A percentile compares a stretch with the other conserved stretches of the same genome.
These are phyloP conservation scores for Hoplias malabaricus DNA, from an alignment of 2,113 vertebrate genomes.

Conservation along the genomic window DNA sequence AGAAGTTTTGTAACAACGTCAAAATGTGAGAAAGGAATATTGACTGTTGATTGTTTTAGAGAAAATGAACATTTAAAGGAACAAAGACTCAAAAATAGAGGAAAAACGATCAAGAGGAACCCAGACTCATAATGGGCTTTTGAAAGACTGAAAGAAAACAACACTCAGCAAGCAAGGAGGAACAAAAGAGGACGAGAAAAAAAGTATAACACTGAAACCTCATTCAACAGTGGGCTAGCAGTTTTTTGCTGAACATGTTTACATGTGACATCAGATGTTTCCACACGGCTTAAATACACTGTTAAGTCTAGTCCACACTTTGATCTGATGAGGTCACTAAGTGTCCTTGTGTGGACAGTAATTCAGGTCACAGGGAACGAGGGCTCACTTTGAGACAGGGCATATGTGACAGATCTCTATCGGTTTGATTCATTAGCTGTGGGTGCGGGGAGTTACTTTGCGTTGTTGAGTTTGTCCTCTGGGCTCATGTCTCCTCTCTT, in stretches of 20 bases:
- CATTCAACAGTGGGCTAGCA: neutral
- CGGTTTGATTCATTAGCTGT: conserved; percentile 8
- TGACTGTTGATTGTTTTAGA: no score
- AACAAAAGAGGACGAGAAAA: no score
- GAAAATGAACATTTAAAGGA: no score
- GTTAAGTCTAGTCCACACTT: neutral
- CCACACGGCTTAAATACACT: neutral
- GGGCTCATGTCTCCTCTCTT: conserved; percentile 75
- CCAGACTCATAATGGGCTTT: no score
- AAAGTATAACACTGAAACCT: no score
- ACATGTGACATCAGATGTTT: neutral
- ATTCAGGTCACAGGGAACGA: neutral
- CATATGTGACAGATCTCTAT: neutral
- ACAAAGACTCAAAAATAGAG: no score
- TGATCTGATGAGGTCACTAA: neutral
- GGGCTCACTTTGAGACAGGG: neutral
- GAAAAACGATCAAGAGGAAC: no score
- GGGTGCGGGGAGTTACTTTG: conserved; percentile 75
- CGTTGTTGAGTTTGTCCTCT: conserved; percentile 81
- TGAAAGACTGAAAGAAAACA: no score
- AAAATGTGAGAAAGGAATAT: no score
- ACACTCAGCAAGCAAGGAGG: no score
- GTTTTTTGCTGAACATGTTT: neutral
- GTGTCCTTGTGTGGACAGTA: neutral
- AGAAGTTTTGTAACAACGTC: no score